Base-by-base conservation (phyloP, 2,888 invertebrate genomes). In the Phania funesta region DNA sequence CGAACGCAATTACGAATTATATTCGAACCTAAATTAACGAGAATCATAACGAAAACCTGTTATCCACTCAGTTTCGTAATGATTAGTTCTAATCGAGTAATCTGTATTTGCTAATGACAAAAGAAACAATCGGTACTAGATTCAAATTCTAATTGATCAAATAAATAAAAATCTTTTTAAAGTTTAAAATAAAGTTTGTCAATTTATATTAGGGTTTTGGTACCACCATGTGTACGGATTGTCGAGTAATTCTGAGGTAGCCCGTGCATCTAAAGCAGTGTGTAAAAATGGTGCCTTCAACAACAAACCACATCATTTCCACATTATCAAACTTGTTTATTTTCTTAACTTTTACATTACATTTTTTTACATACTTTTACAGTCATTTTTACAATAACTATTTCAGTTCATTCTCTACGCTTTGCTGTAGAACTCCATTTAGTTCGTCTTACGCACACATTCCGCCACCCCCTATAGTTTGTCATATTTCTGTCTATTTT, bases 241-340 rank as follows among this genome's bases (percentile, higher is more conserved):
- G 26, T 26, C 4, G 6, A 13, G 22, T 16, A 26, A 2, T 32
- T 56, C 35, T 54, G 3, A 0, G 18, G 32, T 13, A 6, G 8
- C 13, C 41, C 29, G 20, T 46, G 11, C 4, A 9, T 24, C 26
- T 16, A 18, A n/a, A 24, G n/a, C 18, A n/a, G 22, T 46, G 58
- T 20, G 29, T 20, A 26, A 20, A n/a, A n/a, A 48, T 52, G n/a
- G n/a, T n/a, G n/a, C n/a, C 32, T 44, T 52, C 54, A 41, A 44
- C 41, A 24, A 16, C 32, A 64, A 65, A 44, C 35, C 70, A 76
- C 58, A 68, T 68, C 50, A 56, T 75, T 75, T 68, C 48, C 56
- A 41, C 56, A 48, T 70, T 75, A 70, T 75, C 52, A 70, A 77
- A 70, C 64, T 56, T 70, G 62, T 22, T 70, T 38, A 54, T 62